A percentile compares a stretch with the other conserved stretches of the same genome.
phyloP scores from a whole-genome alignment of 2,797 vertebrate species.

The Darevskia nairensis region DNA sequence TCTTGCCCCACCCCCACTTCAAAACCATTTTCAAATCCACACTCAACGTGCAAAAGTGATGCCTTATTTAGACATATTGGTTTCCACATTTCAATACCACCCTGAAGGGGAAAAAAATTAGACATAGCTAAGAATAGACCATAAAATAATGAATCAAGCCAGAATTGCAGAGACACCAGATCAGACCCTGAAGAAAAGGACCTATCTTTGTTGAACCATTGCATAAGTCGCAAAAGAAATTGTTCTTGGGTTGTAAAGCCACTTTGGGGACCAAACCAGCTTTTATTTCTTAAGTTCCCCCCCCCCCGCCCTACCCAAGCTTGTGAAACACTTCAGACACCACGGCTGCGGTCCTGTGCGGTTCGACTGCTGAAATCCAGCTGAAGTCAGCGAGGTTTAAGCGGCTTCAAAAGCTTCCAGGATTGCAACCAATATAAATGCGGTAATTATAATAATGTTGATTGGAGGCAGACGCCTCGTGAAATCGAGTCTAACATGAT shows the following conservation, averaged over 20 bases:
- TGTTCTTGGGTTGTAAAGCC: not conserved
- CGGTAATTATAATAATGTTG: too few relatives aligned
- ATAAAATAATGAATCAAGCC: slow-evolving; percentile 56
- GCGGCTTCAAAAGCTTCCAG: slow-evolving; percentile 2
- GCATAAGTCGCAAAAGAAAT: slow-evolving; percentile 58
- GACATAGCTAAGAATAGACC: slow-evolving; percentile 66
- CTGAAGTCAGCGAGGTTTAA: not conserved
- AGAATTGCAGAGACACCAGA: slow-evolving; percentile 67
- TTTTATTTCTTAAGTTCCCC: not conserved
- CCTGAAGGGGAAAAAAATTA: slow-evolving; percentile 62
- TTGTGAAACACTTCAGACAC: slow-evolving; percentile 11
- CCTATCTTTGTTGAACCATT: slow-evolving; percentile 62
- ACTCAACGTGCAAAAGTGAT: slow-evolving; percentile 66
- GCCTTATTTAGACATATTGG: slow-evolving; percentile 55
- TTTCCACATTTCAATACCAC: slow-evolving; percentile 66
- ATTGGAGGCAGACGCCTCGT: not conserved
- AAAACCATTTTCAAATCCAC: slow-evolving; percentile 62
- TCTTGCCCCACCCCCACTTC: slow-evolving; percentile 36
- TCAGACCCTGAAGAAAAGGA: slow-evolving; percentile 49
- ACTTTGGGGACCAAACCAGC: not conserved
- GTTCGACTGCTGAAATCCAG: slow-evolving; percentile 6
- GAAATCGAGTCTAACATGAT: slow-evolving; percentile 47
- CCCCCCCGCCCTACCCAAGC: too few relatives aligned
- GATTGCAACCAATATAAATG: slow-evolving; percentile 15
- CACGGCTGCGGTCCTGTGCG: not conserved